Percentiles rank a stretch among this genome's conserved stretches.
phyloP scores from a whole-genome alignment of 2,888 invertebrate genomes.

The Morpho achilles region DNA sequence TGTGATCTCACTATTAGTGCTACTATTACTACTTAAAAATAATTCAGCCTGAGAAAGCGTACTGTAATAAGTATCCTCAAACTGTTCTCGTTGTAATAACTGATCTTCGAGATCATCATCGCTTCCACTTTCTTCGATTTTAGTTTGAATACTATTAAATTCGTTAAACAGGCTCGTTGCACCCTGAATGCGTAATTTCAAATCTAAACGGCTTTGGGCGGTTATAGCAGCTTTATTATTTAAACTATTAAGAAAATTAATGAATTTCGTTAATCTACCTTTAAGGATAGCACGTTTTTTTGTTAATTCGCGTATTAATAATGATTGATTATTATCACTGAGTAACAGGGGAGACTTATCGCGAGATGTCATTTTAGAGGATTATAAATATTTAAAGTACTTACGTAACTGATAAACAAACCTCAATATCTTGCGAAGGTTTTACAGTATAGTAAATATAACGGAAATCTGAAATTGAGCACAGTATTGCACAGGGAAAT shows the following conservation, averaged over 20 bases:
- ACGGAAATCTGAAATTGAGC: no score
- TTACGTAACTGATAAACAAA: no score
- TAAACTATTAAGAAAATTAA: background rate
- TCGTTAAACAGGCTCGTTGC: background rate
- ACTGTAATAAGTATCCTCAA: background rate
- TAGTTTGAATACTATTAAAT: background rate
- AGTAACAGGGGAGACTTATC: no score
- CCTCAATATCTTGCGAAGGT: no score
- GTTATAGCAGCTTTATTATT: background rate
- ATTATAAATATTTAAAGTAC: no score
- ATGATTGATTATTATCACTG: no score
- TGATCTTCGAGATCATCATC: background rate
- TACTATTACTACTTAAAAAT: background rate
- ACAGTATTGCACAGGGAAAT: no score
- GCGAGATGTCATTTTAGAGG: no score
- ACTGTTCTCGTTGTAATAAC: background rate
- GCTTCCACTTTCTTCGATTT: background rate
- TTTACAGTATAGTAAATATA: no score
- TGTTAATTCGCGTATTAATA: background rate
- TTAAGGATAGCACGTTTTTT: constrained; percentile 1
- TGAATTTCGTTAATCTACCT: background rate
- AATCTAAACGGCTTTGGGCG: background rate
- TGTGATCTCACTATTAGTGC: background rate
- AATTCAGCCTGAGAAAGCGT: background rate
- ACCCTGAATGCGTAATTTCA: constrained; percentile 1